Base-by-base conservation (phyloP, 2,888 invertebrate genomes). In the Synergus itoensis region DNA sequence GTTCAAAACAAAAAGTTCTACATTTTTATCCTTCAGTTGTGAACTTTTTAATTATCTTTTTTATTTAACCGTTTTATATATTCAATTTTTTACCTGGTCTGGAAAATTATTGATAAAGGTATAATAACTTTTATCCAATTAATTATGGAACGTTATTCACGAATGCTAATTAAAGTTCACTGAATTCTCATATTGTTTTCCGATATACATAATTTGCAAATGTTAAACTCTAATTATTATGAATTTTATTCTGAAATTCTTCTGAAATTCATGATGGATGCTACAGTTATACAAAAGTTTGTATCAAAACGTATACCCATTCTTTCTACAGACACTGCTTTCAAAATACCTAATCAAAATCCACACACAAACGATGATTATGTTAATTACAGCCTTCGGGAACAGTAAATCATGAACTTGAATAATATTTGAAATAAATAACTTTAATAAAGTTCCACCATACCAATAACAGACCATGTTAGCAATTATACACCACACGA, bases 321-420 rank as follows among this genome's bases (percentile, higher is more conserved):
- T 14, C 14, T 48, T 48, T 7, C 16, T 48, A 16, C 16, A 3
- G 28, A 3, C 28, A 28, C 16, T 48, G 1, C 16, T 7, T 28
- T 28, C 28, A 28, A n/a, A 48, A 48, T 48, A 12, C 48, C 7
- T 5, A 48, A 48, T 48, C 16, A 48, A 48, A 48, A 48, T 48
- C 48, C 16, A 5, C 14, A 16, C 7, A 48, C 4, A 48, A 45
- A 14, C 5, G 48, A 16, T 18, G n/a, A 57, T 69, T 48, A 28
- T 16, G 69, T 69, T 48, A 48, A 69, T 69, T 67, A 48, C n/a
- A 69, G 45, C 21, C 48, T 69, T 69, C 53, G n/a, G n/a, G n/a
- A n/a, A n/a, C n/a, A n/a, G n/a, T n/a, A n/a, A 21, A 73, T 48
- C 16, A 73, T 28, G n/a, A n/a, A n/a, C 14, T 73, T 73, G 9